phyloP scores from a whole-genome alignment of 2,797 vertebrate genomes.

The Myotis myotis region DNA sequence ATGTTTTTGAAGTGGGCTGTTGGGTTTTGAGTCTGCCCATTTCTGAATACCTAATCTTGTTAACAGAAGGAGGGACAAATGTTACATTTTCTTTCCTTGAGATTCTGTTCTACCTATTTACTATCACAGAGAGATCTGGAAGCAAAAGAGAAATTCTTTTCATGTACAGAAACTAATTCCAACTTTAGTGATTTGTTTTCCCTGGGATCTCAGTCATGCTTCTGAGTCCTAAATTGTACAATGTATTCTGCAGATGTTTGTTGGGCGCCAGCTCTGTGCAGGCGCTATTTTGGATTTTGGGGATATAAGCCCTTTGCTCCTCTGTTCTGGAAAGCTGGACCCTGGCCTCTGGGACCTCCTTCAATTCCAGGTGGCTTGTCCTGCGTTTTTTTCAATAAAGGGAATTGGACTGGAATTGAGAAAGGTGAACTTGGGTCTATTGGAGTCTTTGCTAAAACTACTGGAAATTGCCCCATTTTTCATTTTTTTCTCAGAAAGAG shows the following conservation, averaged over 20 bases:
- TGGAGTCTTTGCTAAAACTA: not conserved
- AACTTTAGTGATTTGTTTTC: not conserved
- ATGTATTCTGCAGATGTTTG: accelerated
- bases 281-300: not conserved
- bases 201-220: not conserved
- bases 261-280: accelerated
- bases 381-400: not conserved
- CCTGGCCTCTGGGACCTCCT: not conserved
- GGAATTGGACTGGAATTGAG: not conserved
- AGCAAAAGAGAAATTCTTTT: not conserved
- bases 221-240: not conserved
- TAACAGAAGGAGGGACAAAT: not conserved
- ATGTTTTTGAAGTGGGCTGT: accelerated
- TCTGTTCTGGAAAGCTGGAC: not conserved
- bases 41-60: not conserved
- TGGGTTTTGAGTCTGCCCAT: not conserved
- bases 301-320: not conserved
- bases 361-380: not conserved
- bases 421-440: not conserved
- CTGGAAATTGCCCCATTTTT: not conserved
- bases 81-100: not conserved
- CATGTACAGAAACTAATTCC: not conserved
- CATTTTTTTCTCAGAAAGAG: not conserved
- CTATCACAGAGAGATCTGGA: not conserved
- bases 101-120: not conserved